Evolutionary conservation across 2,797 vertebrate species (phyloP).

Genomic region (Ctenosaura bakeri): DNA sequence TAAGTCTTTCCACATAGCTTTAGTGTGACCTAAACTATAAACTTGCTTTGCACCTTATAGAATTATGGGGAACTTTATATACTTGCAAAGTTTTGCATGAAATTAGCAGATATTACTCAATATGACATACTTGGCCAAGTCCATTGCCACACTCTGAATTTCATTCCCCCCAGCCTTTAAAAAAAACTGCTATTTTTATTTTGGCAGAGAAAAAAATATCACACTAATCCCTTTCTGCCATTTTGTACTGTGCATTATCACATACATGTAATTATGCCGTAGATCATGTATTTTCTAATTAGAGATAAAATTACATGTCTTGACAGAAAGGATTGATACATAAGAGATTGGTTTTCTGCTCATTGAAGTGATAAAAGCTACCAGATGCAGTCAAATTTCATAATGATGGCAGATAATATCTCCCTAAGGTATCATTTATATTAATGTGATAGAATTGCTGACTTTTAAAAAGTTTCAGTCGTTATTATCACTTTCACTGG

Average conservation of each 20-base stretch:
- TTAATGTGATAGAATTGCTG: not conserved
- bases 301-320: not conserved
- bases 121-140: not conserved
- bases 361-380: not conserved
- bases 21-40: not conserved
- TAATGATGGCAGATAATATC: not conserved
- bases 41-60: not conserved
- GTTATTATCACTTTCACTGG: not conserved
- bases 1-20: not conserved
- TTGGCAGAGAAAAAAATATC: not conserved
- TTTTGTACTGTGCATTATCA: slow-evolving; percentile 9
- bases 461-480: not conserved
- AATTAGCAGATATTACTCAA: not conserved
- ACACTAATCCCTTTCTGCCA: not conserved
- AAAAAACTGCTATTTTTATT: not conserved
- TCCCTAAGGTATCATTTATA: not conserved
- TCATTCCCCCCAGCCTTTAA: not conserved
- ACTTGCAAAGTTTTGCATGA: not conserved
- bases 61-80: not conserved
- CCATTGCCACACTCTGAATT: too few species aligned
- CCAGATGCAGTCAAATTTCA: not conserved
- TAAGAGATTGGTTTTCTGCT: not conserved
- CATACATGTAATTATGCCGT: not conserved
- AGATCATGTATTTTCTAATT: not conserved
- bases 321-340: not conserved